phyloP scores from a whole-genome alignment of 2,888 invertebrate species.

The Drosophila diplacantha region DNA sequence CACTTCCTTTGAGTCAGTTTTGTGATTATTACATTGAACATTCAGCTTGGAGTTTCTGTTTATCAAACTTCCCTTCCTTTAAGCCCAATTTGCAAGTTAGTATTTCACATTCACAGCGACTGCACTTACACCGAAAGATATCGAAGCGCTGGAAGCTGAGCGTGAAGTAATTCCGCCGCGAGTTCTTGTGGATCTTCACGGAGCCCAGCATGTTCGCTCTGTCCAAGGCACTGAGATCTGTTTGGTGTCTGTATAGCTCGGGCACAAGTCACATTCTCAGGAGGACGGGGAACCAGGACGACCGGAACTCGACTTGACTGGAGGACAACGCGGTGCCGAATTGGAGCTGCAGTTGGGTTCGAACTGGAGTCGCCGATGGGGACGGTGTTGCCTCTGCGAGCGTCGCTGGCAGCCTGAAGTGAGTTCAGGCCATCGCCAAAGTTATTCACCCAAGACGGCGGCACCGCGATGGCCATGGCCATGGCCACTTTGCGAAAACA shows the following conservation, averaged over 20 bases:
- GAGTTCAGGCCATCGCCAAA: slow-evolving; percentile 58
- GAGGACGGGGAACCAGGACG: not conserved
- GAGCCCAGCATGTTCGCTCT: slow-evolving; percentile 66
- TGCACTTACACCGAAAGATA: slow-evolving; percentile 73
- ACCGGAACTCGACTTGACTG: no score
- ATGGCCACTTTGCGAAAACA: slow-evolving; percentile 47
- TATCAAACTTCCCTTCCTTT: not conserved
- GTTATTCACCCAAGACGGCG: slow-evolving; percentile 67
- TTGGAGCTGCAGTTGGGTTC: not conserved
- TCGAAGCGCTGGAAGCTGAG: slow-evolving; percentile 73
- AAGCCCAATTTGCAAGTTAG: not conserved
- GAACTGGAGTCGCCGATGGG: not conserved
- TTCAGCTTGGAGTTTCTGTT: not conserved
- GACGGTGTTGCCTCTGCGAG: slow-evolving; percentile 58
- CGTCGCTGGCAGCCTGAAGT: slow-evolving; percentile 62
- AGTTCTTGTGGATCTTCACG: slow-evolving; percentile 66
- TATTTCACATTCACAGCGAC: not conserved
- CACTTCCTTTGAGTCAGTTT: no score
- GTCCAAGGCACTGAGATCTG: not conserved
- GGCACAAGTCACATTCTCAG: slow-evolving; percentile 18
- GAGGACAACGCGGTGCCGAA: slow-evolving; percentile 3
- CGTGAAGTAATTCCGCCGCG: slow-evolving; percentile 73
- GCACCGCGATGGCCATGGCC: not conserved
- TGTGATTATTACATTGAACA: not conserved
- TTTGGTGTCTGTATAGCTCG: not conserved